Percentiles rank a stretch among this genome's conserved stretches.
Conservation (phyloP, 1,140 invertebrate genomes). For the Colletes gigas region DNA sequence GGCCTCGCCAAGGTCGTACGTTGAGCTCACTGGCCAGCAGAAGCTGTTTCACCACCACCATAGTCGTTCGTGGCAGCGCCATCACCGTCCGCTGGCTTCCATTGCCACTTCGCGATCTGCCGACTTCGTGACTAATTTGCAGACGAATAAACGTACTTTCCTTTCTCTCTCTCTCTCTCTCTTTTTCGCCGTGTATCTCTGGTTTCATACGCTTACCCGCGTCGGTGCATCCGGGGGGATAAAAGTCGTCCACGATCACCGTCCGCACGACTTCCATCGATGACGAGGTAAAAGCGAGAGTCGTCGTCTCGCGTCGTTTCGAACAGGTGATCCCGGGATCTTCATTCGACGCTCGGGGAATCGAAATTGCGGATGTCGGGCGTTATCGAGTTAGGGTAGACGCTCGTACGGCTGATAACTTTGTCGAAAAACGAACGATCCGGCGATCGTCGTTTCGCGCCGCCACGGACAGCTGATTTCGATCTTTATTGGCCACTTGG, state of each 20-base stretch:
- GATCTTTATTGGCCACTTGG: no score
- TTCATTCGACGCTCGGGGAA: background rate
- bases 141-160: conserved; percentile 58
- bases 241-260: background rate
- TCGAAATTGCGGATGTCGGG: background rate
- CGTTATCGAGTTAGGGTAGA: no score
- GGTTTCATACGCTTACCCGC: conserved; percentile 26
- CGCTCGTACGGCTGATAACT: no score
- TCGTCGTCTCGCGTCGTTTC: background rate
- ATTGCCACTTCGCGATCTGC: conserved; percentile 55
- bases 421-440: no score
- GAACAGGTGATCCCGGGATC: background rate
- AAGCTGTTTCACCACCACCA: conserved; percentile 72
- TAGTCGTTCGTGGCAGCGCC: conserved; percentile 57
- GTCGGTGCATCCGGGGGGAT: background rate
- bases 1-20: conserved; percentile 80
- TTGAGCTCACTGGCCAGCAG: conserved; percentile 76
- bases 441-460: background rate
- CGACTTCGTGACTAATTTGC: conserved; percentile 76
- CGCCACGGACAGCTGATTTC: background rate
- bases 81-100: conserved; percentile 20
- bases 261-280: conserved; percentile 1
- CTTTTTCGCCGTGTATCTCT: conserved; percentile 19
- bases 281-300: conserved; percentile 14
- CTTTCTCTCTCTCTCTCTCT: conserved; percentile 32